A percentile compares a stretch with the other conserved stretches of the same genome.
These are phyloP conservation scores for Gymnocheta viridis DNA, from an alignment of 2,888 invertebrate genomes.

Conservation along the genomic window DNA sequence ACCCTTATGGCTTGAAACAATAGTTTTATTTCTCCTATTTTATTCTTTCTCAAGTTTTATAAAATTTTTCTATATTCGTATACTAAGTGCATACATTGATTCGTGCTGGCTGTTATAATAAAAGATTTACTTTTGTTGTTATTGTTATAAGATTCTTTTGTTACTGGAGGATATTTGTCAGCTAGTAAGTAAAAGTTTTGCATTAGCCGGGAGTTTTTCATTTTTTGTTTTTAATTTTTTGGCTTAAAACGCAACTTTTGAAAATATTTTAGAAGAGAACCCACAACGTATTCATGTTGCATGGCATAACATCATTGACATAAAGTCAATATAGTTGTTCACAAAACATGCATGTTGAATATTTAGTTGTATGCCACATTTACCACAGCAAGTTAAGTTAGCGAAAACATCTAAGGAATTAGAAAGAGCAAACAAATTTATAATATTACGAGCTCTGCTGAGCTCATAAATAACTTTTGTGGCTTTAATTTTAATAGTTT, in stretches of 20 bases:
- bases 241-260: conserved; percentile 34
- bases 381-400: conserved; percentile 40
- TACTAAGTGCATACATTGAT: background rate
- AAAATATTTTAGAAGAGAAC: conserved; percentile 8
- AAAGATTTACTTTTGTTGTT: conserved; percentile 5
- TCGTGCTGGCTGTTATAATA: background rate
- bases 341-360: background rate
- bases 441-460: background rate
- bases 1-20: conserved; percentile 39
- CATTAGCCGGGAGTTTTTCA: conserved; percentile 31
- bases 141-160: conserved; percentile 11
- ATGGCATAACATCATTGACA: conserved; percentile 46
- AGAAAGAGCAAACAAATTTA: conserved; percentile 6
- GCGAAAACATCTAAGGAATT: conserved; percentile 23
- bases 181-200: conserved; percentile 43
- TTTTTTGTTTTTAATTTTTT: background rate
- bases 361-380: conserved; percentile 29
- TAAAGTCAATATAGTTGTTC: conserved; percentile 30
- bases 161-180: conserved; percentile 48
- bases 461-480: background rate
- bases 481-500: background rate
- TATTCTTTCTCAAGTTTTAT: background rate
- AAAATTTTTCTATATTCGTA: background rate
- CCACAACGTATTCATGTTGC: conserved; percentile 31
- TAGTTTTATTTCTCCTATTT: conserved; percentile 7